phyloP scores from a whole-genome alignment of 2,797 vertebrate species.

The Myotis daubentonii region DNA sequence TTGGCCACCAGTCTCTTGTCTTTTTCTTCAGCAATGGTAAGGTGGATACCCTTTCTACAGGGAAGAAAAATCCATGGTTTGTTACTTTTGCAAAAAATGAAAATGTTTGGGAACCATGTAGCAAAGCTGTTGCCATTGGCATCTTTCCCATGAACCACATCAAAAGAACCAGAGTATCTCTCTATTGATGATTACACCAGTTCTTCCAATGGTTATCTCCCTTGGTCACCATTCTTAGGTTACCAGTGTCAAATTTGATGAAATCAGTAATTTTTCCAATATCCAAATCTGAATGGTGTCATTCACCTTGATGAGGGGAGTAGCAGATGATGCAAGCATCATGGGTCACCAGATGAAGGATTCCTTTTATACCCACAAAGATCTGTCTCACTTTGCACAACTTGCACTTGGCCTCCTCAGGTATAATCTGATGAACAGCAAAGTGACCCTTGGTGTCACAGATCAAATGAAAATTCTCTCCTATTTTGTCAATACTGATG shows the following conservation, averaged over 20 bases:
- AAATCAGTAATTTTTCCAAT: neutral
- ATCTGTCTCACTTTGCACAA: neutral
- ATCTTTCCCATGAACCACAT: neutral
- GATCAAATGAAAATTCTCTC: neutral
- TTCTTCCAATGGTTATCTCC: neutral
- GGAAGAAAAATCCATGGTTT: neutral
- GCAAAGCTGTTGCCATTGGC: neutral
- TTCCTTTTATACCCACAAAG: neutral
- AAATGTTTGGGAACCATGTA: neutral
- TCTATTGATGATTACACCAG: neutral
- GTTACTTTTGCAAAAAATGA: neutral
- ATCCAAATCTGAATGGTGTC: neutral
- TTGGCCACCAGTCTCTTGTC: neutral
- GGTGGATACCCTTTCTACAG: neutral
- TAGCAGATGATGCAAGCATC: neutral
- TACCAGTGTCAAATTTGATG: neutral
- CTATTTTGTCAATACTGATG: neutral
- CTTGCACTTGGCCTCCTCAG: neutral
- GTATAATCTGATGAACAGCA: neutral
- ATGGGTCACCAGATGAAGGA: neutral
- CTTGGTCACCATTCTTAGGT: neutral
- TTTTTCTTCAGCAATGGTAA: neutral
- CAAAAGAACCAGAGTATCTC: neutral
- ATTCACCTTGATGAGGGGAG: neutral
- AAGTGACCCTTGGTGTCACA: neutral